Evolutionary conservation across 2,888 invertebrate species (phyloP), one percentile per base, ranked within the genome.

Genomic region (Noctua fimbriata): DNA sequence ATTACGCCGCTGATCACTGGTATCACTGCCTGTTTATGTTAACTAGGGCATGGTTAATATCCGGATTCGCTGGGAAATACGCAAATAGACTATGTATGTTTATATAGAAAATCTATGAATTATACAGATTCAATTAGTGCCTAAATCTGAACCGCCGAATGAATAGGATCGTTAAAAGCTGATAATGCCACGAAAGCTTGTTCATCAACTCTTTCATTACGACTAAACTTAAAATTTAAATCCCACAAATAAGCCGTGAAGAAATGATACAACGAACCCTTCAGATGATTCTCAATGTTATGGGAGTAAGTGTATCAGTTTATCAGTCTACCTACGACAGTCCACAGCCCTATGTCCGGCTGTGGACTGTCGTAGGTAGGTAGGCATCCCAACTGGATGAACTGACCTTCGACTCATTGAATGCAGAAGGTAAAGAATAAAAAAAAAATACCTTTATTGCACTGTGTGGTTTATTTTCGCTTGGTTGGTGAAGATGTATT

Each of bases 1-100:
- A 70, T 80, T 80, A 58, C 79, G 73, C 18, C 77, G 85, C 67
- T 80, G 87, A 84, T 83, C 70, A 74, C 69, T 85, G 77, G 74
- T 87, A 84, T 85, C 74, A 87, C 80, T 87, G 73, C 14, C 47
- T 79, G 74, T 83, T 84, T 84, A 79, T 66, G 69, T 84, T 76
- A 28, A 79, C 60, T 79, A 87, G 85, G 76, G 80, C 74, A 80
- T 85, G 85, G 76, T 70, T 86, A 74, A 60, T 76, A 69, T 79
- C 72, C 73, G 72, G 73, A 55, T 65, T 69, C 28, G 65, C 66
- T 58, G 47, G 70, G 28, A 32, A 69, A 76, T 66, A 76, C 41
- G 74, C 41, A 71, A 84, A 84, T 69, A 73, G 32, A 32, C 3
- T n/a, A 21, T 32, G 65, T 72, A 74, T 74, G 52, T 28, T 28